Base-by-base conservation (phyloP, 2,888 invertebrate genomes). In the Stenurella melanura region DNA sequence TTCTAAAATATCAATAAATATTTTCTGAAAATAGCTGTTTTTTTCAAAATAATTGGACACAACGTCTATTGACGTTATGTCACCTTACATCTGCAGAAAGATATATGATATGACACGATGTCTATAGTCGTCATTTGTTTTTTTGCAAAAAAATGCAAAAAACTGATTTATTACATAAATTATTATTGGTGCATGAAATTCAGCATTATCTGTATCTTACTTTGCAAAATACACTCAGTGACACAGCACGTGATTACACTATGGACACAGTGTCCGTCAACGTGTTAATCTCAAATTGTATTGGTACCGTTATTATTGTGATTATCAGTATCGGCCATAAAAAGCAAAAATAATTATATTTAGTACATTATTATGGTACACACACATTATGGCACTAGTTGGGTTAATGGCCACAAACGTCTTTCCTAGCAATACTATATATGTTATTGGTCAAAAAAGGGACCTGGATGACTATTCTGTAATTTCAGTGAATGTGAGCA, bases 221-320 rank as follows among this genome's bases (percentile, higher is more conserved):
- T 69, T 56, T 57, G 56, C 12, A 56, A 69, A 56, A 21, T n/a
- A 5, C 17, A 56, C 26, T 69, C 56, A 56, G 54, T 69, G 57
- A 30, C 54, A 54, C 12, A 69, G 30, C 17, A 54, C 57, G 42
- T 42, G 42, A 42, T 42, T 54, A n/a, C 21, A 21, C 58, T 61
- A 17, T 15, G 1, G 17, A 38, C 26, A 30, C 69, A 69, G 11
- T 58, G 38, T 58, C 69, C 38, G 26, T 58, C 58, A 69, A 69
- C 50, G 69, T 69, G 69, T 69, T 69, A 69, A 60, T n/a, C n/a
- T n/a, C n/a, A n/a, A n/a, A n/a, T n/a, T n/a, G n/a, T n/a, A n/a
- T n/a, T n/a, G n/a, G n/a, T n/a, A n/a, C n/a, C n/a, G n/a, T n/a
- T n/a, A n/a, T n/a, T n/a, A n/a, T n/a, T n/a, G n/a, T n/a, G n/a